These are phyloP conservation scores for Bombycilla garrulus DNA, from an alignment of 2,113 vertebrate species.

Conservation along the genomic window DNA sequence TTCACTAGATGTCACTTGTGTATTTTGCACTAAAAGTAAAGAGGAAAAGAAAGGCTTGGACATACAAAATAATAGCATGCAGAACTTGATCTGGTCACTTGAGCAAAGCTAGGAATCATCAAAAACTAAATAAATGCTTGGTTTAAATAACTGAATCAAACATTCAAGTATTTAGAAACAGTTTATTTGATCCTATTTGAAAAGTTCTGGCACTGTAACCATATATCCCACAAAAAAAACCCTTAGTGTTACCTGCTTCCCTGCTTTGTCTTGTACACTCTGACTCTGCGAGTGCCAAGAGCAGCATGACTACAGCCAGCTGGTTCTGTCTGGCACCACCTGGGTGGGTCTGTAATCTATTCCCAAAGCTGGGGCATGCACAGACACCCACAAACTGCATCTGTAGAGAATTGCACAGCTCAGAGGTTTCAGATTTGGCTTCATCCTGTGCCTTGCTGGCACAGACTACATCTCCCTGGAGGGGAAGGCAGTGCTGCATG, in stretches of 20 bases:
- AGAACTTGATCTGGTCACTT: neutral
- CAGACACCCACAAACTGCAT: neutral
- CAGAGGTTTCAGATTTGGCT: neutral
- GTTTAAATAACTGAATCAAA: neutral
- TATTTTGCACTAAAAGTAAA: neutral
- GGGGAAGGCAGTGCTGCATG: neutral
- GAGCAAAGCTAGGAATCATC: neutral
- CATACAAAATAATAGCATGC: too few species aligned
- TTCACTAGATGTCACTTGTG: constrained; percentile 38
- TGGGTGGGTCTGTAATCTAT: neutral
- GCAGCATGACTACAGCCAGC: neutral
- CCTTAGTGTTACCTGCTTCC: neutral
- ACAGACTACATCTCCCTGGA: neutral
- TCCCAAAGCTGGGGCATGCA: neutral
- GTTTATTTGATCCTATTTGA: neutral
- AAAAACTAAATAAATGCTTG: neutral
- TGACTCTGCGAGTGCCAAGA: neutral
- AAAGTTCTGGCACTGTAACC: neutral
- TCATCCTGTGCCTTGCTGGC: neutral
- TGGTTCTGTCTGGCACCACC: neutral
- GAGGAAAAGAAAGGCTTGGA: neutral
- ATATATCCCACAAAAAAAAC: neutral
- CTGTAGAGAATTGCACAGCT: neutral
- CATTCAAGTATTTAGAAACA: neutral
- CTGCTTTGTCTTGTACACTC: neutral